Conservation (phyloP, 2,888 invertebrate species). For the Plutella xylostella region DNA sequence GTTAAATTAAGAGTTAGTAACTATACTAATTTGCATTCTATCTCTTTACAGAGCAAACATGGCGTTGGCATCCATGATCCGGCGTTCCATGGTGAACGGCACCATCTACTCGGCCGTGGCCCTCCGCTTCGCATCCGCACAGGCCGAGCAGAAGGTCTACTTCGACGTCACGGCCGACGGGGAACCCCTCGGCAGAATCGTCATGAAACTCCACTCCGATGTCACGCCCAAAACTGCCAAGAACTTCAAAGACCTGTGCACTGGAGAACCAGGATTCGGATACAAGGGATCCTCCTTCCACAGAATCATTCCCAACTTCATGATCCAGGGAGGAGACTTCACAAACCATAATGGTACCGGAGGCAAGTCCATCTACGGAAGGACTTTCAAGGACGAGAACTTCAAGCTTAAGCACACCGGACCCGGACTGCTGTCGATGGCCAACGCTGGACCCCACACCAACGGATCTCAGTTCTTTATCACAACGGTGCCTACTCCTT, state of each 20-base stretch:
- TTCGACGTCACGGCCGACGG: slow-evolving; percentile 85
- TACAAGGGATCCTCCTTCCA: slow-evolving; percentile 88
- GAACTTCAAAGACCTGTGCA: slow-evolving; percentile 93
- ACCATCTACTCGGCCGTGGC: slow-evolving; percentile 4
- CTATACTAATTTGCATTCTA: too few species aligned
- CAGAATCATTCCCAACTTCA: slow-evolving; percentile 85
- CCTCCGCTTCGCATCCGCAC: slow-evolving; percentile 8
- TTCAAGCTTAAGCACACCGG: slow-evolving; percentile 87
- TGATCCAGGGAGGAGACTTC: slow-evolving; percentile 91
- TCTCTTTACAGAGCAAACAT: background rate
- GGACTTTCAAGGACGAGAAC: slow-evolving; percentile 88
- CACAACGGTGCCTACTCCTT: slow-evolving; percentile 85
- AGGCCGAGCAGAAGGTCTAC: slow-evolving; percentile 60
- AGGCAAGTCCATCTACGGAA: slow-evolving; percentile 92
- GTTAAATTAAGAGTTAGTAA: too few species aligned
- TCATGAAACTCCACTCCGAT: slow-evolving; percentile 85
- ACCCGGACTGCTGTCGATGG: slow-evolving; percentile 87
- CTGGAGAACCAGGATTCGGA: slow-evolving; percentile 87
- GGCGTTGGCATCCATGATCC: background rate
- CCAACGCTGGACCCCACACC: slow-evolving; percentile 88
- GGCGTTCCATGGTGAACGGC: slow-evolving; percentile 6
- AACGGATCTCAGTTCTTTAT: slow-evolving; percentile 95
- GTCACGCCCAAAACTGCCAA: slow-evolving; percentile 89
- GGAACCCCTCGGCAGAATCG: slow-evolving; percentile 77
- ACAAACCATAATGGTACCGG: slow-evolving; percentile 86